Conservation (phyloP, 2,888 invertebrate species). For the Ormyrus pomaceus region DNA sequence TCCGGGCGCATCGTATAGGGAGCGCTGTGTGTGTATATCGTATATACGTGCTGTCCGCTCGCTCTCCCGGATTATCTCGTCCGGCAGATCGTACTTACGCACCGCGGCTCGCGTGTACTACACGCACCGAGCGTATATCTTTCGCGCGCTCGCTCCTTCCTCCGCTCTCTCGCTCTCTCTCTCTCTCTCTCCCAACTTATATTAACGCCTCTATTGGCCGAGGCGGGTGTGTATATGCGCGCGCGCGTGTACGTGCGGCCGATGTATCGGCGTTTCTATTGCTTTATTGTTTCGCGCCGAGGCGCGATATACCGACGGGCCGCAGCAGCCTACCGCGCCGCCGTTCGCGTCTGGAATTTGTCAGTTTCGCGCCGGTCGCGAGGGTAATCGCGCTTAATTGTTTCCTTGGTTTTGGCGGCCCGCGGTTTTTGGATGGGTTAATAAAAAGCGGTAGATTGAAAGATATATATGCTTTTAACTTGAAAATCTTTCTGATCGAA, state of each 20-base stretch:
- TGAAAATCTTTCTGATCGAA: too few species aligned
- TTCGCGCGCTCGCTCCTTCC: conserved; percentile 59
- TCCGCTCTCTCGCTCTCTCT: conserved; percentile 58
- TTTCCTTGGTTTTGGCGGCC: not conserved
- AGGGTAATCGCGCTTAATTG: conserved; percentile 34
- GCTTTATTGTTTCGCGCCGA: conserved; percentile 38
- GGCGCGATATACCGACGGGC: not conserved
- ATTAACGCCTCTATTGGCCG: conserved; percentile 43
- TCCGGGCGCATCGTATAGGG: conserved; percentile 38
- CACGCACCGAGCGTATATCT: conserved; percentile 47
- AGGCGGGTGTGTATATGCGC: not conserved
- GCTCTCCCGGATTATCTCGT: conserved; percentile 60
- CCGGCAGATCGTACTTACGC: conserved; percentile 58
- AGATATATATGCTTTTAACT: too few species aligned
- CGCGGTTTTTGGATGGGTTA: too few species aligned
- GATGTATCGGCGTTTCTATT: conserved; percentile 45
- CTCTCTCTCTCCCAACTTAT: conserved; percentile 25
- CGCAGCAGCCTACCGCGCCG: conserved; percentile 13
- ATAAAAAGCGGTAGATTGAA: too few species aligned
- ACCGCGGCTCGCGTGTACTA: not conserved
- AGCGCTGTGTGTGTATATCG: conserved; percentile 29
- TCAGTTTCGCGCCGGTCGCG: conserved; percentile 22
- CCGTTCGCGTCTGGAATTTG: conserved; percentile 32
- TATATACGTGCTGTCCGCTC: conserved; percentile 57
- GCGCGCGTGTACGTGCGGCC: not conserved